Evolutionary conservation across 2,797 vertebrate species (phyloP).

Genomic region (Gymnothorax reevesii): DNA sequence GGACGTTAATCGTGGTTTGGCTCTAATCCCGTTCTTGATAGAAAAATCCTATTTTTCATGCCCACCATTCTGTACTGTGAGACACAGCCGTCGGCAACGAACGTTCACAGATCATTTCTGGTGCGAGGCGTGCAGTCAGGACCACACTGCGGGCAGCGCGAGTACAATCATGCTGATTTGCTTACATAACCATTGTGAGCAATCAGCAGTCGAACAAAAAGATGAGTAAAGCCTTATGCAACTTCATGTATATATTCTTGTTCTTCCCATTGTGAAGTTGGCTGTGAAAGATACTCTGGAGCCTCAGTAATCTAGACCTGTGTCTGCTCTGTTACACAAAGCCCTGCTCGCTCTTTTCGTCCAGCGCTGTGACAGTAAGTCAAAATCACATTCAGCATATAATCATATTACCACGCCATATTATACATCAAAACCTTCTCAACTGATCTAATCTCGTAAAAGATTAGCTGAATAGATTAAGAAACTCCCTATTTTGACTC

Average conservation of each 20-base stretch:
- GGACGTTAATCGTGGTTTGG: neutral
- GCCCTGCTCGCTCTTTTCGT: neutral
- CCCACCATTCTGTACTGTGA: neutral
- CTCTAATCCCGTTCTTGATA: neutral
- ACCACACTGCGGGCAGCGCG: neutral
- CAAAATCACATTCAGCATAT: no score
- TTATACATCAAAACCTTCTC: no score
- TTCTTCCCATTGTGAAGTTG: neutral
- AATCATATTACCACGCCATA: no score
- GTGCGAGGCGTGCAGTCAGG: constrained; percentile 2
- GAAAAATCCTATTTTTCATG: constrained; percentile 13
- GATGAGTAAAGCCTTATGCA: constrained; percentile 30
- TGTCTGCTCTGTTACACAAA: neutral
- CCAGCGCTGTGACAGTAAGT: no score
- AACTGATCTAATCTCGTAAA: no score
- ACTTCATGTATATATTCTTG: neutral
- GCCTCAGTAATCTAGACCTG: neutral
- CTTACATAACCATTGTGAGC: constrained; percentile 34
- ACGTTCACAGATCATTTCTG: neutral
- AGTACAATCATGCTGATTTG: constrained; percentile 26
- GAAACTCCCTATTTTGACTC: no score
- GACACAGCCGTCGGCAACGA: neutral
- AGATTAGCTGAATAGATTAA: no score
- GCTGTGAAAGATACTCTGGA: neutral
- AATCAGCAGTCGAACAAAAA: constrained; percentile 25